A percentile compares a stretch with the other conserved stretches of the same genome.
phyloP scores from a whole-genome alignment of 2,888 invertebrate species.

The Teleiodes luculella region DNA sequence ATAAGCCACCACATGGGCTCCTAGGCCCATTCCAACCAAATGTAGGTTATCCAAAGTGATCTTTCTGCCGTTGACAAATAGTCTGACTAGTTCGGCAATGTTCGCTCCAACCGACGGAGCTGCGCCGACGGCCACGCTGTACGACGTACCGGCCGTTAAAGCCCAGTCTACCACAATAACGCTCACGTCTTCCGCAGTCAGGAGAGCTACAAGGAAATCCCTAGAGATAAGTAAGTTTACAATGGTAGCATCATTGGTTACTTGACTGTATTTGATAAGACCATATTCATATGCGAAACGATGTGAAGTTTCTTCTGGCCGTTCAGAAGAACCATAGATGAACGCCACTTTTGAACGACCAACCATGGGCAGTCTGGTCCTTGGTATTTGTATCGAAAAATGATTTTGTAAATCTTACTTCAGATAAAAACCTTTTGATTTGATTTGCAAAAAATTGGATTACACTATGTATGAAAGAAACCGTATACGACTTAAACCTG shows the following conservation, averaged over 20 bases:
- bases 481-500: no score
- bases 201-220: background rate
- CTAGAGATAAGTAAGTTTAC: background rate
- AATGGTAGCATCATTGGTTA: background rate
- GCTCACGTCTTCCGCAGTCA: slow-evolving; percentile 3
- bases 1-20: slow-evolving; percentile 35
- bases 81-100: background rate
- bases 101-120: background rate
- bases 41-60: background rate
- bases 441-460: no score
- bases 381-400: no score
- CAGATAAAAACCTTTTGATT: no score
- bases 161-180: slow-evolving; percentile 8
- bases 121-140: background rate
- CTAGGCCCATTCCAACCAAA: slow-evolving; percentile 33
- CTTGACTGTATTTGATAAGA: no score
- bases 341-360: no score
- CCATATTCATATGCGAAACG: no score
- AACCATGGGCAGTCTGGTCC: no score
- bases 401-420: no score
- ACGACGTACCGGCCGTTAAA: background rate
- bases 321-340: no score
- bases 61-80: background rate
- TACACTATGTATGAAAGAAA: no score
- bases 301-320: no score